Percentiles rank a stretch among this genome's conserved stretches.
Conservation (phyloP, 2,888 invertebrate species). For the Campaea margaritaria region DNA sequence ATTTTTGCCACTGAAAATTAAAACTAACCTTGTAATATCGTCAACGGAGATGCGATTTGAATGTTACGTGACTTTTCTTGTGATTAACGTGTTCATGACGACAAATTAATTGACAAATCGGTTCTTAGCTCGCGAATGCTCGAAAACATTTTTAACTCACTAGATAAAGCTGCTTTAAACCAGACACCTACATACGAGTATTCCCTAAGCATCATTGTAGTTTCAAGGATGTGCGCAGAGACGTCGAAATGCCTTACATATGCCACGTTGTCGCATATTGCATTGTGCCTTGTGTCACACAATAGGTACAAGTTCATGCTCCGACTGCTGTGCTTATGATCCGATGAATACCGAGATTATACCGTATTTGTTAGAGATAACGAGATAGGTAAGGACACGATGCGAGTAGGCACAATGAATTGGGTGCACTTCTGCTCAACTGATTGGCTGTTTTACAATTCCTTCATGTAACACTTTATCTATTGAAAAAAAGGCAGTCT, state of each 20-base stretch:
- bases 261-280: not conserved
- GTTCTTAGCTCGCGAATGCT: too few species aligned
- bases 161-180: not conserved
- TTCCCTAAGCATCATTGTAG: not conserved
- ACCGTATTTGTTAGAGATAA: too few species aligned
- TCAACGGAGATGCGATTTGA: not conserved
- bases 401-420: too few species aligned
- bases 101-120: too few species aligned
- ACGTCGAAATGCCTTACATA: not conserved
- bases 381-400: too few species aligned
- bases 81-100: not conserved
- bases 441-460: too few species aligned
- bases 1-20: not conserved
- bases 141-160: too few species aligned
- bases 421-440: too few species aligned
- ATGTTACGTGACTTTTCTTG: not conserved
- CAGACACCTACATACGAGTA: too few species aligned
- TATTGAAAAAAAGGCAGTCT: too few species aligned
- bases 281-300: constrained; percentile 1
- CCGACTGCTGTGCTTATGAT: not conserved
- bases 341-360: not conserved
- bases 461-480: too few species aligned
- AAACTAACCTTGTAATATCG: not conserved
- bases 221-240: not conserved
- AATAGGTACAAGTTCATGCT: constrained; percentile 4